Base-by-base conservation (phyloP, 2,888 invertebrate species). In the Myopa tessellatipennis region DNA sequence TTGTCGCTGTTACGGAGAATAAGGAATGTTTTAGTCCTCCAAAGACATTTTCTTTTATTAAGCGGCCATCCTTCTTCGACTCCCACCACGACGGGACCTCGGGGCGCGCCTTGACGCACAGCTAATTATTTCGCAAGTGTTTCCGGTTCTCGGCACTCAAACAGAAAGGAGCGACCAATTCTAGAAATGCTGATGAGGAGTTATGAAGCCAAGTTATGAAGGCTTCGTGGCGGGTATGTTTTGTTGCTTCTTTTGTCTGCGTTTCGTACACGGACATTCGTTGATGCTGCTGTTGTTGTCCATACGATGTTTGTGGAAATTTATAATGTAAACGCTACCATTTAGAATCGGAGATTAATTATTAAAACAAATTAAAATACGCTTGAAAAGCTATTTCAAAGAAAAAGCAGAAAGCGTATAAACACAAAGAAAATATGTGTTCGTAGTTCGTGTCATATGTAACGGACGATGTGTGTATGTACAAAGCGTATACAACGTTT, bases 171-270 rank as follows among this genome's bases (percentile, higher is more conserved):
- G 58, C 74, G 74, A 68, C 74, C 58, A 75, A 52, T 58, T 68
- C 50, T 26, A 68, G 68, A 75, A 75, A 75, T 75, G 74, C 74
- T 75, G 74, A 75, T 58, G 74, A n/a, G 61, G 50, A 68, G n/a
- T n/a, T n/a, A n/a, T n/a, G n/a, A n/a, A n/a, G 40, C 12, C 38
- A 68, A 55, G 58, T 60, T 60, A 38, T 68, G 45, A 63, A 45
- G 74, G 16, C 18, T 18, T 18, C 40, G 14, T 18, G 55, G 52
- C 40, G 18, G 4, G 8, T 50, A 50, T 69, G 50, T 8, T 50
- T 26, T 6, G 18, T 14, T 5, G 45, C 26, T n/a, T n/a, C 45
- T 40, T 40, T 34, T 69, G 40, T 50, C 45, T 50, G 7, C 34
- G 2, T 26, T 26, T 26, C 2, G 26, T 26, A 26, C 26, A 26